Percentiles rank a stretch among this genome's conserved stretches.
Conservation (phyloP, 1,140 invertebrate genomes). For the Magallana angulata region DNA sequence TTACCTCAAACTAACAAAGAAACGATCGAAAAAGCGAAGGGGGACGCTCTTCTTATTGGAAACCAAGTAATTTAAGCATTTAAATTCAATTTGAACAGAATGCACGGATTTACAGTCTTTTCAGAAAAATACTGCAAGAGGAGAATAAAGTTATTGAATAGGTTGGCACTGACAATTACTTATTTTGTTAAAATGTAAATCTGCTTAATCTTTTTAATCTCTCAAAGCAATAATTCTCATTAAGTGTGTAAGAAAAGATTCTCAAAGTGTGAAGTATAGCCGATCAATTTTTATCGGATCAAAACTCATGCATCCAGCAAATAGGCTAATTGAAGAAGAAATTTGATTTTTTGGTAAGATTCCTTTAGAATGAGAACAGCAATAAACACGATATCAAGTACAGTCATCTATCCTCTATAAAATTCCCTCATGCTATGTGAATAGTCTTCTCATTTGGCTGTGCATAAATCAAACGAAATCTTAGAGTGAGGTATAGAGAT, state of each 20-base stretch:
- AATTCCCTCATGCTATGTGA: not conserved
- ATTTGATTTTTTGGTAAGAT: not conserved
- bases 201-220: slow-evolving; percentile 9
- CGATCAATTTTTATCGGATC: slow-evolving; percentile 23
- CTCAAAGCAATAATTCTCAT: slow-evolving; percentile 1
- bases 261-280: slow-evolving; percentile 3
- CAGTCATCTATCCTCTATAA: not conserved
- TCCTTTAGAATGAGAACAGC: not conserved
- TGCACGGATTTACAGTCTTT: slow-evolving; percentile 18
- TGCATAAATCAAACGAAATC: not conserved
- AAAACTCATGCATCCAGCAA: not conserved
- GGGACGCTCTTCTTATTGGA: not conserved
- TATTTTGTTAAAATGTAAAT: slow-evolving; percentile 19
- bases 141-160: not conserved
- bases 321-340: not conserved
- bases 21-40: not conserved
- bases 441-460: not conserved
- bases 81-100: slow-evolving; percentile 19
- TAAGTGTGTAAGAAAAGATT: slow-evolving; percentile 15
- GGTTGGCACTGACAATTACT: not conserved
- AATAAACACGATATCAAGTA: not conserved
- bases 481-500: not conserved
- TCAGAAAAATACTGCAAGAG: not conserved
- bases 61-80: slow-evolving; percentile 6
- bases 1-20: slow-evolving; percentile 1